Evolutionary conservation across 2,888 invertebrate species (phyloP).

Genomic region (Thalpophila matura): DNA sequence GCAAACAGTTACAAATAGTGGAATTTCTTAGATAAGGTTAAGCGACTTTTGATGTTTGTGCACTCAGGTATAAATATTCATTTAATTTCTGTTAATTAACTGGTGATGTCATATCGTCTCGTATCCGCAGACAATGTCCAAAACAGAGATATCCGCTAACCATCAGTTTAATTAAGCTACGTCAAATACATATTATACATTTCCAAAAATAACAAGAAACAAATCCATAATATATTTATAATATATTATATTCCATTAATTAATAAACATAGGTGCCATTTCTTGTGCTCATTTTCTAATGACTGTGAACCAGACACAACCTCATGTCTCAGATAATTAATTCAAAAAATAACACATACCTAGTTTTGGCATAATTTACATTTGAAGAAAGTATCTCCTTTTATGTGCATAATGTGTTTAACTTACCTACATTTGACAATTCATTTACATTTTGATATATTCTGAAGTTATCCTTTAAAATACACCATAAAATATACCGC

Average conservation of each 20-base stretch:
- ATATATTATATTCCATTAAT: conserved; percentile 46
- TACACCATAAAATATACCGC: conserved; percentile 61
- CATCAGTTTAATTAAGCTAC: conserved; percentile 52
- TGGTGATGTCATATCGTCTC: conserved; percentile 12
- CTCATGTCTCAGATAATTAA: conserved; percentile 62
- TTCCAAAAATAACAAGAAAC: conserved; percentile 39
- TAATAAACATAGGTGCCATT: conserved; percentile 55
- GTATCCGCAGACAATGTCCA: conserved; percentile 6
- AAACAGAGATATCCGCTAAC: conserved; percentile 16
- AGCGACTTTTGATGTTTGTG: conserved; percentile 35
- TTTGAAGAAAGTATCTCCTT: conserved; percentile 61
- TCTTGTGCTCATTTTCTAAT: conserved; percentile 67
- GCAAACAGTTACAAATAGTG: conserved; percentile 38
- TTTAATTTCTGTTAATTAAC: background rate
- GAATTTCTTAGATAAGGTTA: conserved; percentile 19
- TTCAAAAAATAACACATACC: conserved; percentile 60
- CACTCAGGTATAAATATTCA: background rate
- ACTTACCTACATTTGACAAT: conserved; percentile 65
- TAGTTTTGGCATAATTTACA: conserved; percentile 60
- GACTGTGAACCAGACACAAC: conserved; percentile 60
- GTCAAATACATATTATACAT: conserved; percentile 38
- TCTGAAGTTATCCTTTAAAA: conserved; percentile 49
- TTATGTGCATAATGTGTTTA: conserved; percentile 61
- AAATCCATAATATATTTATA: conserved; percentile 37
- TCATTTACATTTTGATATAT: conserved; percentile 69